A percentile compares a stretch with the other conserved stretches of the same genome.
These are phyloP conservation scores for Tipula vernalis DNA, from an alignment of 2,888 invertebrate genomes.

Conservation along the genomic window DNA sequence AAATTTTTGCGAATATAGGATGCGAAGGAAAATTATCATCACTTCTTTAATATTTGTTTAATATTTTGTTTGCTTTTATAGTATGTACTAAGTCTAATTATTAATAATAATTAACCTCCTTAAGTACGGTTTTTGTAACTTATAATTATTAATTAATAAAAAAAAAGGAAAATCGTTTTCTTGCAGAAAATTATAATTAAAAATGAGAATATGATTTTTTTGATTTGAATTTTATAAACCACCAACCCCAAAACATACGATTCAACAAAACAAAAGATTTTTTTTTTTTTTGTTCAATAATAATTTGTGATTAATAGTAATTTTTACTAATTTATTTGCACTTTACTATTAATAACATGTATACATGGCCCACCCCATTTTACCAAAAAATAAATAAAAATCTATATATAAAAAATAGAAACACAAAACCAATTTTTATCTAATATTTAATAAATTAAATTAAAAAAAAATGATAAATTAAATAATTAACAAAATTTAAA, in stretches of 20 bases:
- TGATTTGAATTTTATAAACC: background rate
- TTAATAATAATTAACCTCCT: background rate
- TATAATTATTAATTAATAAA: background rate
- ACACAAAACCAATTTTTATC: constrained; percentile 4
- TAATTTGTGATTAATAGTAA: background rate
- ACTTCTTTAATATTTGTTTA: background rate
- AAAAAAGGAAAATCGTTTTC: background rate
- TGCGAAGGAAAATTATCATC: background rate
- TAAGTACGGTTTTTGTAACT: background rate
- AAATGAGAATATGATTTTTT: background rate
- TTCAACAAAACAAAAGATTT: background rate
- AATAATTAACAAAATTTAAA: background rate
- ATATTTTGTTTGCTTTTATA: background rate
- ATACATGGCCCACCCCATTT: background rate
- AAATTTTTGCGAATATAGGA: background rate
- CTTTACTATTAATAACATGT: background rate
- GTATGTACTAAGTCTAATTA: background rate
- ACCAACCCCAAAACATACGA: background rate
- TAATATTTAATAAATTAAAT: background rate
- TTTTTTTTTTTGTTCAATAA: background rate
- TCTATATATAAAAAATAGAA: background rate
- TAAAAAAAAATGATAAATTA: background rate
- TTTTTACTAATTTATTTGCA: background rate
- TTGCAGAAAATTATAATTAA: background rate
- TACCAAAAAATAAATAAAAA: background rate